Evolutionary conservation across 1,140 invertebrate genomes (phyloP).

Genomic region (Calephelis virginiensis): DNA sequence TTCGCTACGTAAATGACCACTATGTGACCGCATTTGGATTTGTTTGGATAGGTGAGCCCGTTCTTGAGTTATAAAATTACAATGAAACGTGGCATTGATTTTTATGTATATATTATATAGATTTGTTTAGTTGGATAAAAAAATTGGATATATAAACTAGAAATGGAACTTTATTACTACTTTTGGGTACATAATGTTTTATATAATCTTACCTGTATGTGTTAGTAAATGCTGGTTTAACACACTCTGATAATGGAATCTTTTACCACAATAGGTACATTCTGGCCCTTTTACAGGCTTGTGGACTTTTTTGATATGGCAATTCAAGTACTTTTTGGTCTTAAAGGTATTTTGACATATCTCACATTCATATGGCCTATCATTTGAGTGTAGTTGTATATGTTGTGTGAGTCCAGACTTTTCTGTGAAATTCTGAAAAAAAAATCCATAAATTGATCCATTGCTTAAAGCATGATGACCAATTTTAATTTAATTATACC

Average conservation of each 20-base stretch:
- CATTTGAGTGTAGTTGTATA: conserved; percentile 31
- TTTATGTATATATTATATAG: no score
- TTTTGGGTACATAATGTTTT: no score
- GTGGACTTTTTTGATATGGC: conserved; percentile 62
- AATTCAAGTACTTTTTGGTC: conserved; percentile 39
- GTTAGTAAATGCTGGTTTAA: conserved; percentile 77
- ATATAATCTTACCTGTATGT: conserved; percentile 56
- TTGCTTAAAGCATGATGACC: no score
- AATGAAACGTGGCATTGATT: no score
- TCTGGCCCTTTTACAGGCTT: conserved; percentile 83
- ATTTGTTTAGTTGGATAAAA: no score
- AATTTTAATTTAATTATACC: no score
- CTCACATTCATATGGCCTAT: conserved; percentile 31
- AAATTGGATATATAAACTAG: no score
- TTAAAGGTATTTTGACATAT: conserved; percentile 35
- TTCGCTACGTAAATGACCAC: no score
- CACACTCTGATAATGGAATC: conserved; percentile 75
- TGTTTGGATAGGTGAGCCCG: no score
- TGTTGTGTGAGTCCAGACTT: conserved; percentile 27
- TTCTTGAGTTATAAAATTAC: no score
- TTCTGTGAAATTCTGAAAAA: conserved; percentile 34
- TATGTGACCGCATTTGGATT: no score
- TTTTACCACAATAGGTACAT: conserved; percentile 81
- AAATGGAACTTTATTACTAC: no score
- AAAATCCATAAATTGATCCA: not conserved